Base-by-base conservation (phyloP, 2,888 invertebrate genomes). In the Orthosia cruda region DNA sequence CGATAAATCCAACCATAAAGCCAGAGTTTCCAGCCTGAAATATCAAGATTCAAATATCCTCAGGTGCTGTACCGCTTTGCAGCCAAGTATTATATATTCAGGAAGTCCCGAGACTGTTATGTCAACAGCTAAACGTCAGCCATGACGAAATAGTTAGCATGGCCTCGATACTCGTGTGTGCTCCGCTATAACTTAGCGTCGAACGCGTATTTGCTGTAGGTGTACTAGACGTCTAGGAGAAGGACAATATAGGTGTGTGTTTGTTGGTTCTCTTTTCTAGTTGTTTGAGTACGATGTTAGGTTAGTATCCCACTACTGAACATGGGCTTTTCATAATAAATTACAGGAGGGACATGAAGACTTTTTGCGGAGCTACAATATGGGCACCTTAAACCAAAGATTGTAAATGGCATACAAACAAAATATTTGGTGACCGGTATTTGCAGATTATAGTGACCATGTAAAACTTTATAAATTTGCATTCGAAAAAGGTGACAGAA, bases 61-160 rank as follows among this genome's bases (percentile, higher is more conserved):
- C 23, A 45, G n/a, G 3, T 20, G 32, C 16, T 20, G 20, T 40
- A 74, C 15, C 18, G 23, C 12, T 40, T 61, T 40, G 16, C 49
- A 55, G 23, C 52, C 49, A 74, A 76, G 40, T 77, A 74, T 76
- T 71, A 66, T 84, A 81, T 73, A 87, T 89, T 89, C 86, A 91
- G 92, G 92, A 92, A 92, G 89, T 85, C 77, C 66, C 82, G 80
- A 85, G 88, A 85, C 69, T 80, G 59, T 68, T 74, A 49, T 89
- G 89, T 89, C 89, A 92, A 91, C 89, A 89, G 5, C 71, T 81
- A 76, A 50, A 57, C 63, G 72, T 72, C 86, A 88, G 81, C 91
- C 91, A 91, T 90, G 93, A 92, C 90, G 85, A 85, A 90, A 89
- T 90, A 90, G 91, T 94, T 94, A 94, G 92, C 93, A 87, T 89